phyloP scores from a whole-genome alignment of 2,113 vertebrate species.

The Solenodon paradoxus region DNA sequence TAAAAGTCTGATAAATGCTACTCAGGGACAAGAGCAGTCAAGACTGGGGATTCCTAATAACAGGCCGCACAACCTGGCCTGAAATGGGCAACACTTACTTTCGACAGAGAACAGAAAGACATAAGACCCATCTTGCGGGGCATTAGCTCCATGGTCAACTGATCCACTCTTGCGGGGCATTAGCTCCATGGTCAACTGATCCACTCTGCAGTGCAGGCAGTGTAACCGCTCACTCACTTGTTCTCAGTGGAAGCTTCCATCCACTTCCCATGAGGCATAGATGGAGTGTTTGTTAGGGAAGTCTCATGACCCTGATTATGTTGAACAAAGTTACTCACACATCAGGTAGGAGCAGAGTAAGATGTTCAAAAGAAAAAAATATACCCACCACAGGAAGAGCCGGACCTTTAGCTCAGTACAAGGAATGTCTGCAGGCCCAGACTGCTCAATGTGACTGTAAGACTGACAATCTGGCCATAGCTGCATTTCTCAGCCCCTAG shows the following conservation, averaged over 20 bases:
- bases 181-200: not conserved
- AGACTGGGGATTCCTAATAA: not conserved
- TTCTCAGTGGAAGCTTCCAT: not conserved
- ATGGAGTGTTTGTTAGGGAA: too few species aligned
- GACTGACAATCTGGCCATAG: not conserved
- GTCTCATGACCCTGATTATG: too few species aligned
- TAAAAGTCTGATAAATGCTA: too few species aligned
- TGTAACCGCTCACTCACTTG: not conserved
- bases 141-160: not conserved
- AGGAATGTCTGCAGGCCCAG: not conserved
- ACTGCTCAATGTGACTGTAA: not conserved
- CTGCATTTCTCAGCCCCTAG: not conserved
- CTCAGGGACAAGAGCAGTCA: not conserved
- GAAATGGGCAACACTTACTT: not conserved
- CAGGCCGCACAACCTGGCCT: not conserved
- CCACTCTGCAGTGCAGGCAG: too few species aligned
- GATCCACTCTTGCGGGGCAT: not conserved
- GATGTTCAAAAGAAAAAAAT: too few species aligned
- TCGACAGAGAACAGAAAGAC: not conserved
- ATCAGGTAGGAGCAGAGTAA: too few species aligned
- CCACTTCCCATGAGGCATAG: too few species aligned
- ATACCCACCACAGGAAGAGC: too few species aligned
- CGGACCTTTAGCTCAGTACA: not conserved
- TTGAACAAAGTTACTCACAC: too few species aligned
- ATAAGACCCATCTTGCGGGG: too few species aligned